Conservation (phyloP, 2,113 vertebrate species). For the Gnathonemus echidnorhynchus region DNA sequence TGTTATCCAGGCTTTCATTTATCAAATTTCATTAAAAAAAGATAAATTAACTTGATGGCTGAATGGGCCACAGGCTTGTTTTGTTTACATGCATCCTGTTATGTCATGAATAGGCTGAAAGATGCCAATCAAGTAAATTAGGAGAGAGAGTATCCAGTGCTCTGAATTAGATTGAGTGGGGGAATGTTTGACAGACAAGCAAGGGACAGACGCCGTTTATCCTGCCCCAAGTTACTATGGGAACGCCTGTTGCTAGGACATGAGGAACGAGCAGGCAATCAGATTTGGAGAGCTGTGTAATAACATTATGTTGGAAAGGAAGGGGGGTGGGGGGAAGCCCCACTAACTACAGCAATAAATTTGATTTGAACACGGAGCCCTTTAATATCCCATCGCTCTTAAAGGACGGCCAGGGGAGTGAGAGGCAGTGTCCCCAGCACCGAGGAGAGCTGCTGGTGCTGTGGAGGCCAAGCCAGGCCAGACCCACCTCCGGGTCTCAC, state of each 20-base stretch:
- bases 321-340: neutral
- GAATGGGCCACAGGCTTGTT: neutral
- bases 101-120: neutral
- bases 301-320: slow-evolving; percentile 33
- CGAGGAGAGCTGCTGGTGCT: slow-evolving; percentile 30
- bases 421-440: slow-evolving; percentile 19
- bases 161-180: neutral
- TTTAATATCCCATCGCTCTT: slow-evolving; percentile 23
- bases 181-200: slow-evolving; percentile 9
- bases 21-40: neutral
- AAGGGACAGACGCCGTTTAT: slow-evolving; percentile 19
- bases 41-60: neutral
- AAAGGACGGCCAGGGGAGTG: slow-evolving; percentile 11
- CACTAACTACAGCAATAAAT: slow-evolving; percentile 25
- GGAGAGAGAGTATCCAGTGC: neutral
- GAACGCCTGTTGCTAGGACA: slow-evolving; percentile 46
- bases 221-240: slow-evolving; percentile 46
- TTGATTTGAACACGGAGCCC: slow-evolving; percentile 22
- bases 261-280: slow-evolving; percentile 41
- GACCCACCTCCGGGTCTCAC: neutral
- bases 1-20: slow-evolving; percentile 3
- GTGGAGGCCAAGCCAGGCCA: slow-evolving; percentile 17
- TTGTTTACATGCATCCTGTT: neutral
- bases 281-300: slow-evolving; percentile 41
- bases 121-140: neutral